phyloP scores from a whole-genome alignment of 2,888 invertebrate genomes.

The Andrena praecox region DNA sequence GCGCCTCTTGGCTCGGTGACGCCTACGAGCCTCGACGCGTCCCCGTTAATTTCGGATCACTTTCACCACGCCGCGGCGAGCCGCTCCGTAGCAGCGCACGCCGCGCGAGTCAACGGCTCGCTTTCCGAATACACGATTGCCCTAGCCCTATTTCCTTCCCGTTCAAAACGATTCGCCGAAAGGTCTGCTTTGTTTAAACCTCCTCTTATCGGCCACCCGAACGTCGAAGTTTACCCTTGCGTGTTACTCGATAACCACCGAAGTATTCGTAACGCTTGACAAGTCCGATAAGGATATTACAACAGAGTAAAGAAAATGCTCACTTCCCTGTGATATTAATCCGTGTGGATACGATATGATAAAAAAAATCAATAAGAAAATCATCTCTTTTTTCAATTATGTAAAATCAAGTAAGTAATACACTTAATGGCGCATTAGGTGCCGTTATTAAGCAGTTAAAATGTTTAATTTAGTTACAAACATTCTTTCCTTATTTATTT shows the following conservation, averaged over 20 bases:
- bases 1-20: conserved; percentile 58
- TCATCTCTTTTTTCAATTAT: too few relatives aligned
- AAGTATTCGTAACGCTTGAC: conserved; percentile 11
- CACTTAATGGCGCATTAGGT: too few relatives aligned
- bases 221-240: not conserved
- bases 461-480: too few relatives aligned
- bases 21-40: conserved; percentile 69
- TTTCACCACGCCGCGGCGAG: conserved; percentile 63
- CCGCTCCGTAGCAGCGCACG: conserved; percentile 25
- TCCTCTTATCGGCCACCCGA: not conserved
- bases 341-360: too few relatives aligned
- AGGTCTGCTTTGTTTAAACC: conserved; percentile 1
- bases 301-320: not conserved
- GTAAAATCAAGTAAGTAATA: too few relatives aligned
- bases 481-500: too few relatives aligned
- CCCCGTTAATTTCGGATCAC: conserved; percentile 75
- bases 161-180: not conserved
- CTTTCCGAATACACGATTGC: conserved; percentile 49
- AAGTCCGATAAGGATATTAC: not conserved
- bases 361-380: too few relatives aligned
- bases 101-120: conserved; percentile 36
- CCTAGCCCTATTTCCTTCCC: conserved; percentile 48
- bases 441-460: too few relatives aligned
- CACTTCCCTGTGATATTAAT: too few relatives aligned
- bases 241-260: not conserved